A percentile compares a stretch with the other conserved stretches of the same genome.
Evolutionary conservation across 2,888 invertebrate genomes (phyloP).

Genomic region (Dryocosmus kuriphilus): DNA sequence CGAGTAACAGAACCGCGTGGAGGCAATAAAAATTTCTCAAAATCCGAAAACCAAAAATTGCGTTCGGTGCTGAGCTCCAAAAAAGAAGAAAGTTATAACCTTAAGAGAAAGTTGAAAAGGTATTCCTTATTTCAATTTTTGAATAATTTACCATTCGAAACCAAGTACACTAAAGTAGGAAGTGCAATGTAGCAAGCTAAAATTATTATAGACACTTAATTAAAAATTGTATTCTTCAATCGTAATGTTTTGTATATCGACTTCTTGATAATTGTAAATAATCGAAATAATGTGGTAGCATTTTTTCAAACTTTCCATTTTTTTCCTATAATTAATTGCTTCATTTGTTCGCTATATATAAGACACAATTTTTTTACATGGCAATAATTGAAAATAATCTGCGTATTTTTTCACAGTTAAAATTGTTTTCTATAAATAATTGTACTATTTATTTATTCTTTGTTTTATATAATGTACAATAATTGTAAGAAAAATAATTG

Average conservation of each 20-base stretch:
- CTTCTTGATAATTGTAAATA: no score
- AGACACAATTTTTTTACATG: background rate
- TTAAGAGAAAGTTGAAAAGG: background rate
- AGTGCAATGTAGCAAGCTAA: no score
- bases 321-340: background rate
- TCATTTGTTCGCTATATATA: background rate
- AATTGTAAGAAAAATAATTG: no score
- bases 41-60: background rate
- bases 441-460: no score
- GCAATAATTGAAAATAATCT: background rate
- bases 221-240: no score
- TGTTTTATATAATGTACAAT: no score
- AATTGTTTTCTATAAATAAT: no score
- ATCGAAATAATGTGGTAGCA: background rate
- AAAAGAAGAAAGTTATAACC: background rate
- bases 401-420: background rate
- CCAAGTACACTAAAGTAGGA: background rate
- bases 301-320: background rate
- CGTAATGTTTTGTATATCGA: no score
- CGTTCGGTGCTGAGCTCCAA: background rate
- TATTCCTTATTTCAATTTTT: background rate
- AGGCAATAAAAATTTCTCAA: background rate
- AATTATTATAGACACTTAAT: no score
- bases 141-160: background rate
- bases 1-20: background rate